Evolutionary conservation across 2,797 vertebrate species (phyloP).

Genomic region (Lagodon rhomboides): DNA sequence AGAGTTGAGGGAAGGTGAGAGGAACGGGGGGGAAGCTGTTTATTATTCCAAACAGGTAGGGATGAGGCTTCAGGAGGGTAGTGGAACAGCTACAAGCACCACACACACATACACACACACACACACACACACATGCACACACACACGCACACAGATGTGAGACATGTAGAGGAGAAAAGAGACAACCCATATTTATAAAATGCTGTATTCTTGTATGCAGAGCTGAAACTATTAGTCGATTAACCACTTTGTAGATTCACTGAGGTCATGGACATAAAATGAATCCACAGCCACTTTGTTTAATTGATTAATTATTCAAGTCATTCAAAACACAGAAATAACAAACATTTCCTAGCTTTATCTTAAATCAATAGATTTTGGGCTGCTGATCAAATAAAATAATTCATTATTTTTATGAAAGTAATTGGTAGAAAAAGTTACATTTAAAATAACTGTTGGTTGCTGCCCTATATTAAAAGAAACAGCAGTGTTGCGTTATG

Average conservation of each 20-base stretch:
- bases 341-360: background rate
- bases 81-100: constrained; percentile 60
- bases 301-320: background rate
- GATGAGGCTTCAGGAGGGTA: constrained; percentile 74
- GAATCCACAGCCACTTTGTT: background rate
- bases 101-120: constrained; percentile 31
- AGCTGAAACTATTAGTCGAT: constrained; percentile 4
- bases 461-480: background rate
- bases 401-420: background rate
- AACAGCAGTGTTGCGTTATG: too few relatives aligned
- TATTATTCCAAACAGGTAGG: constrained; percentile 85
- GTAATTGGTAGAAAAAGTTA: background rate
- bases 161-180: constrained; percentile 31
- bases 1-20: constrained; percentile 75
- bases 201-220: constrained; percentile 10
- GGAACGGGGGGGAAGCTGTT: constrained; percentile 69
- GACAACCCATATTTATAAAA: constrained; percentile 33
- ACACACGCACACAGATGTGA: constrained; percentile 46
- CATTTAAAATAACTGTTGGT: background rate
- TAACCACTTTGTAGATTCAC: background rate
- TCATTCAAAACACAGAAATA: constrained; percentile 14
- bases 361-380: background rate
- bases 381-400: background rate
- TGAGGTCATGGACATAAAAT: background rate
- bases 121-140: constrained; percentile 33